Evolutionary conservation across 2,797 vertebrate species (phyloP), one percentile per base, ranked within the genome.

Genomic region (Peromyscus attwateri): DNA sequence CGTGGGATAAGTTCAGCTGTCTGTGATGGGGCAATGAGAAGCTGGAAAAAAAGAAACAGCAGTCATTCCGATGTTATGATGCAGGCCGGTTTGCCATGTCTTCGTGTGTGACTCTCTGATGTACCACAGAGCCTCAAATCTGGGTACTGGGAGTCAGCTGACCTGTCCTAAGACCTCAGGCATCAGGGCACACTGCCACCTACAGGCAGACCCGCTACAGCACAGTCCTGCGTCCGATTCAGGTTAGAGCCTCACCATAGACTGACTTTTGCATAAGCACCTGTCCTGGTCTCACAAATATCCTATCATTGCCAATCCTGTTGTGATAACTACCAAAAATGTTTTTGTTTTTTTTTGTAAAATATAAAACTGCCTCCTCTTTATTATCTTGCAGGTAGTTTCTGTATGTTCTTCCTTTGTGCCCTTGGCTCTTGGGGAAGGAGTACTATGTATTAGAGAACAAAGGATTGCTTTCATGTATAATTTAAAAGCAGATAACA

Each of bases 1-100:
- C 1, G 8, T 27, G 4, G 3, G 46, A 6, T 0, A 5, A 12
- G 40, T 27, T 31, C 34, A 5, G 11, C 25, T 73, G 17, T 84
- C 31, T 34, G 57, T 23, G 27, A 89, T 3, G 8, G 21, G 2
- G 14, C 1, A 5, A 7, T 8, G 34, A n/a, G 19, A 70, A 73
- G 37, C 17, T 2, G 4, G 5, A 7, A 25, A 52, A 13, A 37
- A 40, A 46, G 6, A 12, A 9, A 10, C 3, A 17, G n/a, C 31
- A 62, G 23, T 10, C 21, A 9, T 6, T 13, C 19, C 0, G 5
- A 14, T 34, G 31, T 21, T 13, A 19, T 1, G 66, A 46, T 2
- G n/a, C 6, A 13, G 64, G 1, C 49, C 25, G 31, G 66, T 25
- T 70, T 25, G 66, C 49, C 31, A 71, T 14, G 2, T 27, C 57